Evolutionary conservation across 1,140 invertebrate species (phyloP).

Genomic region (Drosophila sp.): DNA sequence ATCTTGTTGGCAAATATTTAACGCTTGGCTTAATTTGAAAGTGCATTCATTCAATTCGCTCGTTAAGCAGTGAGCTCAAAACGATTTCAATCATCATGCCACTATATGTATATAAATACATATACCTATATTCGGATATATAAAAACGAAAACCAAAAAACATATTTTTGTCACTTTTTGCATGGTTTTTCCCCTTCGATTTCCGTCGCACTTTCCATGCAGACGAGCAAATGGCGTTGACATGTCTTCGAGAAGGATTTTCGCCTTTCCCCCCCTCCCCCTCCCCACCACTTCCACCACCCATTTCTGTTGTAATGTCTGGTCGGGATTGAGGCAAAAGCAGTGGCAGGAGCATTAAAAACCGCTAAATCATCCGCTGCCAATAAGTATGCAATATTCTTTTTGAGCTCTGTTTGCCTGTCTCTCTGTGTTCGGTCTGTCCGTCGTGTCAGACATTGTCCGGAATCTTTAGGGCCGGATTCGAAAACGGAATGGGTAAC

Average conservation of each 20-base stretch:
- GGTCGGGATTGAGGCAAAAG: slow-evolving; percentile 1
- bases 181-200: background rate
- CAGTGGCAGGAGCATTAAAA: slow-evolving; percentile 53
- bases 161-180: slow-evolving; percentile 9
- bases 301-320: background rate
- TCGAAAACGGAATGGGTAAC: slow-evolving; percentile 1
- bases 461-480: slow-evolving; percentile 24
- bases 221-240: slow-evolving; percentile 59
- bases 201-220: slow-evolving; percentile 43
- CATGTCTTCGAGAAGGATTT: slow-evolving; percentile 50
- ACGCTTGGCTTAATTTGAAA: slow-evolving; percentile 3
- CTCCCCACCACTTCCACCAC: background rate
- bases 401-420: slow-evolving; percentile 61
- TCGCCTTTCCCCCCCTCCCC: background rate
- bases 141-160: slow-evolving; percentile 12
- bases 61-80: slow-evolving; percentile 38
- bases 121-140: background rate
- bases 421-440: slow-evolving; percentile 43
- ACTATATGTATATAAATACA: background rate
- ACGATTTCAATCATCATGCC: slow-evolving; percentile 48
- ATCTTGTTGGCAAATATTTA: slow-evolving; percentile 4
- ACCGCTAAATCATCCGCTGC: slow-evolving; percentile 66
- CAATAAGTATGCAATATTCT: slow-evolving; percentile 67
- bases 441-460: slow-evolving; percentile 46
- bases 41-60: slow-evolving; percentile 25